Base-by-base conservation (phyloP, 1,140 invertebrate genomes). In the Drosophila arizonae region DNA sequence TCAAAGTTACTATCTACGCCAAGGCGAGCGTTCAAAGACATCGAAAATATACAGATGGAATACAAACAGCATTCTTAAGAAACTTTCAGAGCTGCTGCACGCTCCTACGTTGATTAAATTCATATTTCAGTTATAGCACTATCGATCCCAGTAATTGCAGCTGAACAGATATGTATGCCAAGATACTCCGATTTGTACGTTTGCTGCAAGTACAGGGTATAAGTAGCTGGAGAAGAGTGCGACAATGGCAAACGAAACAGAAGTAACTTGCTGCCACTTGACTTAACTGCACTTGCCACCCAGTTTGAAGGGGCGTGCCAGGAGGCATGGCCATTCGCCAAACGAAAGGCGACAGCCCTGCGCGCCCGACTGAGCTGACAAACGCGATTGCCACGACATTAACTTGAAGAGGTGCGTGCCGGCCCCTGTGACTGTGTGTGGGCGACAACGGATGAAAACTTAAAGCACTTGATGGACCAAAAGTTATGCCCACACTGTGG, bases 221-320 rank as follows among this genome's bases (percentile, higher is more conserved):
- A 30, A 28, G 24, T 15, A 3, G 39, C 28, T 30, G 28, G n/a
- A 30, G 28, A n/a, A 57, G 51, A 69, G 48, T 41, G 28, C 45
- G 33, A 68, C 13, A 48, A 52, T 30, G 70, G 56, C 75, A 76
- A 72, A 67, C 74, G 50, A 76, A 85, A 76, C 71, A 77, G 50
- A 81, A 88, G 66, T 74, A 77, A 77, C 26, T 82, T 79, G 79
- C 79, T 79, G 70, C 55, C 84, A 79, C 84, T 88, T 87, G 79
- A 84, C 84, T 88, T 77, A 78, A 86, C 79, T 79, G 75, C 81
- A 86, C 63, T 86, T 70, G 50, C 46, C 36, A 43, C 26, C 43
- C 57, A 69, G 26, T 62, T 62, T 10, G 43, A 24, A 39, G 39
- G 10, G 41, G 5, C 10, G 6, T 24, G 51, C 11, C 41, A 4